These are phyloP conservation scores for Aplidium turbinatum DNA, from an alignment of 23 tunicate genomes.

Conservation along the genomic window DNA sequence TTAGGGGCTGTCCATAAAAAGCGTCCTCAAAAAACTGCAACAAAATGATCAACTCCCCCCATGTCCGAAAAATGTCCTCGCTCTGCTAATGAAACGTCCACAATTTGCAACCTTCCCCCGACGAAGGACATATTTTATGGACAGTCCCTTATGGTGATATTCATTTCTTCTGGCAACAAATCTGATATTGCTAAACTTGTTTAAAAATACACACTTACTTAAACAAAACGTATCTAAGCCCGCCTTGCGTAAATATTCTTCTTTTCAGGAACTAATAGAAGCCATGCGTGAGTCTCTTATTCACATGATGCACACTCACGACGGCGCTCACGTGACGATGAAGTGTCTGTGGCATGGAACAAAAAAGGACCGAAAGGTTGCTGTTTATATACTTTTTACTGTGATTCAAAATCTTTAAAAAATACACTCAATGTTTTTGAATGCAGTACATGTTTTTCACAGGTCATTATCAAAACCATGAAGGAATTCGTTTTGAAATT, in stretches of 20 bases:
- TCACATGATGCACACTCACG: conserved; percentile 96
- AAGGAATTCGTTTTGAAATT: conserved; percentile 89
- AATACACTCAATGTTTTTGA: not conserved
- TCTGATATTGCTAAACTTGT: no score
- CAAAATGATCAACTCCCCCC: no score
- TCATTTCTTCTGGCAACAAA: no score
- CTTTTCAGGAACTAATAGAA: conserved; percentile 83
- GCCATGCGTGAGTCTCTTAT: conserved; percentile 83
- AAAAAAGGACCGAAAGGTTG: conserved; percentile 92
- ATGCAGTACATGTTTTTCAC: not conserved
- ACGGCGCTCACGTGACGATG: conserved; percentile 91
- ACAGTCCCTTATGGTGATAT: no score
- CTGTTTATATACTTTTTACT: no score
- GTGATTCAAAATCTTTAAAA: no score
- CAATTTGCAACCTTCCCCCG: no score
- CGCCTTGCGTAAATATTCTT: not conserved
- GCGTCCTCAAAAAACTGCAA: no score
- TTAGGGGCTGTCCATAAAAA: no score
- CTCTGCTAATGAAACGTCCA: no score
- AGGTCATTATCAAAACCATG: conserved; percentile 90
- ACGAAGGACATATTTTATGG: no score
- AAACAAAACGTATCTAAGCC: not conserved
- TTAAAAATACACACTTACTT: not conserved
- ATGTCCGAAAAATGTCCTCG: no score
- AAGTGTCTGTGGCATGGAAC: conserved; percentile 95